phyloP scores from a whole-genome alignment of 2,888 invertebrate species.

The Catocala sponsa region DNA sequence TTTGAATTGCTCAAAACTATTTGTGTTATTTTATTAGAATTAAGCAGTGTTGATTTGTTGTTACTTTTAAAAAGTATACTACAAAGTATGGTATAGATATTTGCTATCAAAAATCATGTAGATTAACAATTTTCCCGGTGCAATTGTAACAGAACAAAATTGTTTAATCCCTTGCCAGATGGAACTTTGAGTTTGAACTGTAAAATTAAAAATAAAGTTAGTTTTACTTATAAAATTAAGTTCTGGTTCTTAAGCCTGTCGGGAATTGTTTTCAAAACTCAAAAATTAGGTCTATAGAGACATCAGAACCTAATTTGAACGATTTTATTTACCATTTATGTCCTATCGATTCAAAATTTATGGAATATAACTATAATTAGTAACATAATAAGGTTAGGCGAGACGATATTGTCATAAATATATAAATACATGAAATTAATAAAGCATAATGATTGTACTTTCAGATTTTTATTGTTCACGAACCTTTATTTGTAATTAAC shows the following conservation, averaged over 20 bases:
- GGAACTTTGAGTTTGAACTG: constrained; percentile 70
- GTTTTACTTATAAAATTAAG: constrained; percentile 76
- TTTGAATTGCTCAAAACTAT: constrained; percentile 81
- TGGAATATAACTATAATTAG: constrained; percentile 87
- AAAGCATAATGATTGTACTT: constrained; percentile 88
- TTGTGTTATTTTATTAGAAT: constrained; percentile 77
- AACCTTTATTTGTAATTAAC: constrained; percentile 21
- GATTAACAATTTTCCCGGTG: constrained; percentile 40
- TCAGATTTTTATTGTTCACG: constrained; percentile 73
- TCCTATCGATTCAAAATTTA: constrained; percentile 88
- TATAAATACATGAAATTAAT: constrained; percentile 89
- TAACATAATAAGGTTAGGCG: constrained; percentile 88
- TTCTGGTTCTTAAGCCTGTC: constrained; percentile 75
- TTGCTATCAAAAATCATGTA: constrained; percentile 12
- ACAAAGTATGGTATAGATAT: constrained; percentile 4
- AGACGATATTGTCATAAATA: constrained; percentile 89
- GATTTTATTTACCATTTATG: constrained; percentile 85
- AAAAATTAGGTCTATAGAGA: constrained; percentile 75
- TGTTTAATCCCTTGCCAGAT: constrained; percentile 79
- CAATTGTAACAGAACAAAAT: constrained; percentile 39
- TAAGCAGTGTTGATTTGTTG: constrained; percentile 67
- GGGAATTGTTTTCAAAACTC: constrained; percentile 71
- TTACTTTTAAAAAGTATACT: constrained; percentile 50
- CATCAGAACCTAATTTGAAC: constrained; percentile 76
- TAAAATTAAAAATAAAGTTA: constrained; percentile 70